Base-by-base conservation (phyloP, 2,888 invertebrate species). In the Campoplex nolae region DNA sequence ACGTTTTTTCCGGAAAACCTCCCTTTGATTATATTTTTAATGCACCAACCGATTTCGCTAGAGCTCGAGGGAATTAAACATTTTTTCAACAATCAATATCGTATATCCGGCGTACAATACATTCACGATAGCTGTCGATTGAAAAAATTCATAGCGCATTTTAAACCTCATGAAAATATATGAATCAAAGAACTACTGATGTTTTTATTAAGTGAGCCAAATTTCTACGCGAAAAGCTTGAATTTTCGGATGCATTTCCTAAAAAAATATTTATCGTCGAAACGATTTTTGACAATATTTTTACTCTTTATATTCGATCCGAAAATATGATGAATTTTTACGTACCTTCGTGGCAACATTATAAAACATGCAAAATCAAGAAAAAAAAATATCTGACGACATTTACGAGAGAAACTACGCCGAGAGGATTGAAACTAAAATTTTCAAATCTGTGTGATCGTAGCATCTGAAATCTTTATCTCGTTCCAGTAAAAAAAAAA, bases 11-110 rank as follows among this genome's bases (percentile, higher is more conserved):
- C 28, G 35, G 23, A 23, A 23, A 65, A 18, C 23, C 48, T 51
- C 48, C 32, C 45, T n/a, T 58, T 70, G 42, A 62, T 45, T 45
- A 42, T 58, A 71, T 73, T 80, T 71, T 51, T 35, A 58, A 65
- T 18, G 35, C 32, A 62, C 48, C 32, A 38, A 28, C 8, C 77
- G 32, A 67, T 51, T 65, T 65, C 18, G 18, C 58, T 45, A 42
- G 58, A 62, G 58, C 8, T 32, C 16, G 16, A 6, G 32, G 7
- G 2, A 62, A 16, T 62, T 32, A 13, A 18, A 58, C 16, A n/a
- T 9, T 73, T 73, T 68, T 68, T 38, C 3, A 42, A 38, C 3
- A 54, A 56, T n/a, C 6, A 74, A 38, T 54, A 38, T 74, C 23
- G 56, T 56, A 74, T 6, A 54, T 74, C n/a, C 38, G 56, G 11